Conservation (phyloP, 2,113 vertebrate species). For the Xiphophorus couchianus region DNA sequence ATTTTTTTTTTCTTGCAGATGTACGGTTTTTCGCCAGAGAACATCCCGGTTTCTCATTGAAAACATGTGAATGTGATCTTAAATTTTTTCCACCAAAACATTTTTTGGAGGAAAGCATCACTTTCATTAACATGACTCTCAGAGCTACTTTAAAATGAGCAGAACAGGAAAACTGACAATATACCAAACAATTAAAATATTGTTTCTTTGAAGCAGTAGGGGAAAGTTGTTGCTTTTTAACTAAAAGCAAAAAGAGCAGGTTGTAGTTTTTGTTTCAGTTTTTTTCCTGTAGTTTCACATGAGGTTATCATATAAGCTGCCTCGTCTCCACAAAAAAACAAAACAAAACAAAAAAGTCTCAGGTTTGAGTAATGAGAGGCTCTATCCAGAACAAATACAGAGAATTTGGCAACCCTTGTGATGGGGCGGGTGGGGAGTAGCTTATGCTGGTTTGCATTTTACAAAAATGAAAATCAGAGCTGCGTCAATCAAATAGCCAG, state of each 20-base stretch:
- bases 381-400: constrained; percentile 47
- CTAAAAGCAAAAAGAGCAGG: background rate
- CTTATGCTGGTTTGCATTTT: constrained; percentile 5
- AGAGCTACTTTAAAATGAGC: background rate
- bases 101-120: background rate
- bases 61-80: no score
- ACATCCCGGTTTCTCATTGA: no score
- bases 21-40: no score
- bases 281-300: background rate
- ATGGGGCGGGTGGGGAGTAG: background rate
- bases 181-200: background rate
- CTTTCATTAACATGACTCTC: background rate
- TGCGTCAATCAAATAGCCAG: background rate
- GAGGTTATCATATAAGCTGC: background rate
- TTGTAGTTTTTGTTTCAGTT: background rate
- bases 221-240: background rate
- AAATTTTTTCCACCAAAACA: no score
- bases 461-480: background rate
- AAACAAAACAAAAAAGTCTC: background rate
- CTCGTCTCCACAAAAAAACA: no score
- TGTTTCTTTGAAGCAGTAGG: background rate
- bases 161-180: background rate
- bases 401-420: constrained; percentile 41
- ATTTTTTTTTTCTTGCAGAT: no score
- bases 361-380: constrained; percentile 58